These are phyloP conservation scores for Urocolius indicus DNA, from an alignment of 2,113 vertebrate genomes.

Conservation along the genomic window DNA sequence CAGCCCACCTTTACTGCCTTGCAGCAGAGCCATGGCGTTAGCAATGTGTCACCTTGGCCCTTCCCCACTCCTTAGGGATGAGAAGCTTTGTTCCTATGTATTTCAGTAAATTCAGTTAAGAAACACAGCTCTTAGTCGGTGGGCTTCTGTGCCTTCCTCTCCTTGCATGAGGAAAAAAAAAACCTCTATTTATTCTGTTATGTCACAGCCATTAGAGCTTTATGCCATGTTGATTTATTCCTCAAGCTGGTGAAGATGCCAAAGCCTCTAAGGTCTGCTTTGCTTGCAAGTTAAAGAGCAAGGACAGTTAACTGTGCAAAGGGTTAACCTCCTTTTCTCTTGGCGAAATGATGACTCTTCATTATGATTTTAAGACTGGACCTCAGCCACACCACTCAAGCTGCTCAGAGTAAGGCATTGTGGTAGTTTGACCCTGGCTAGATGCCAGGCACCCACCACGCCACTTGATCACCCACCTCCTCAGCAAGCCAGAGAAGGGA, in stretches of 20 bases:
- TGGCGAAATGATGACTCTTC: conserved; percentile 53
- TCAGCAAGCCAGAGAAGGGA: no score
- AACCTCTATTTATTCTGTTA: conserved; percentile 28
- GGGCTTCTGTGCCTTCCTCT: background rate
- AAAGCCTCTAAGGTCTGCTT: background rate
- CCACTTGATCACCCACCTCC: no score
- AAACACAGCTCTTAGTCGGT: conserved; percentile 54
- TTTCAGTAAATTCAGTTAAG: conserved; percentile 70
- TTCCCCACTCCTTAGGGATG: background rate
- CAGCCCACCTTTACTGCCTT: background rate
- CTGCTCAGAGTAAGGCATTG: background rate
- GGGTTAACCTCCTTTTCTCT: conserved; percentile 46
- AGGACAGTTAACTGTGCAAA: conserved; percentile 48
- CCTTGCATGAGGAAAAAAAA: conserved; percentile 9
- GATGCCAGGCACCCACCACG: no score
- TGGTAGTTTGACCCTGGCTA: no score
- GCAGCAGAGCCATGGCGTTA: background rate
- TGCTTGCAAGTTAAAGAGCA: conserved; percentile 42
- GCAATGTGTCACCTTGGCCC: background rate
- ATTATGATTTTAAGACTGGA: conserved; percentile 42
- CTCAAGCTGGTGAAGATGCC: conserved; percentile 54
- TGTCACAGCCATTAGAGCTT: conserved; percentile 1
- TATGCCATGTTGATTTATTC: conserved; percentile 62
- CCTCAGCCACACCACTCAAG: accelerated
- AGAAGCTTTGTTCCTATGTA: conserved; percentile 31